Percentiles rank a stretch among this genome's conserved stretches.
These are phyloP conservation scores for Enoplosus armatus DNA, from an alignment of 2,797 vertebrate species.

Conservation along the genomic window DNA sequence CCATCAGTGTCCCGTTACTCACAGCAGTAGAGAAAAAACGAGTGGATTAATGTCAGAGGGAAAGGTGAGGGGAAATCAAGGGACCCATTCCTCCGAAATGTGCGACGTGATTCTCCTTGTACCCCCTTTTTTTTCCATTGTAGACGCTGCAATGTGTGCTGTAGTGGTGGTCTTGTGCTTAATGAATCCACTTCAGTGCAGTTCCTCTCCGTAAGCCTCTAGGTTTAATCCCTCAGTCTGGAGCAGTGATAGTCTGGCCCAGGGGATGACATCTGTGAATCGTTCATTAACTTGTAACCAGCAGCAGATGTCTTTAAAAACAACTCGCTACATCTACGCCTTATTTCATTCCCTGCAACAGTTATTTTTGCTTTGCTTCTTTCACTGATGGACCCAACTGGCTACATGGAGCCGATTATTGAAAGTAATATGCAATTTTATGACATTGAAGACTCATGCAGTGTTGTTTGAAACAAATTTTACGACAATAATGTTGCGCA, in stretches of 20 bases:
- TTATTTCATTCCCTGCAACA: constrained; percentile 60
- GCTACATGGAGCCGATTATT: constrained; percentile 28
- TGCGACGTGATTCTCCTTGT: constrained; percentile 18
- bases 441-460: too few species aligned
- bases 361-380: constrained; percentile 53
- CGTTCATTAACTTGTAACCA: constrained; percentile 86
- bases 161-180: constrained; percentile 76
- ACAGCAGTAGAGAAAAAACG: constrained; percentile 14
- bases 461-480: too few species aligned
- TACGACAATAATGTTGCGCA: not conserved
- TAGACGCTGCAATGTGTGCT: constrained; percentile 60
- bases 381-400: constrained; percentile 9
- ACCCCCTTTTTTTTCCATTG: constrained; percentile 41
- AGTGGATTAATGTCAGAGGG: constrained; percentile 15
- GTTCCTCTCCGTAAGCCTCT: constrained; percentile 74
- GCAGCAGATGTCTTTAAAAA: constrained; percentile 84
- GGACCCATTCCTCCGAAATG: constrained; percentile 10
- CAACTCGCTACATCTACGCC: constrained; percentile 65
- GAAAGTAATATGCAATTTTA: constrained; percentile 1
- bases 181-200: constrained; percentile 83
- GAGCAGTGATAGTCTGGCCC: constrained; percentile 83
- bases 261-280: constrained; percentile 85
- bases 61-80: constrained; percentile 44
- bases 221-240: constrained; percentile 82
- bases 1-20: constrained; percentile 61